A percentile compares a stretch with the other conserved stretches of the same genome.
Evolutionary conservation across 30 jellyfish, hydroid and myxozoan genomes (phyloP).

Genomic region (Rhopilema esculentum): DNA sequence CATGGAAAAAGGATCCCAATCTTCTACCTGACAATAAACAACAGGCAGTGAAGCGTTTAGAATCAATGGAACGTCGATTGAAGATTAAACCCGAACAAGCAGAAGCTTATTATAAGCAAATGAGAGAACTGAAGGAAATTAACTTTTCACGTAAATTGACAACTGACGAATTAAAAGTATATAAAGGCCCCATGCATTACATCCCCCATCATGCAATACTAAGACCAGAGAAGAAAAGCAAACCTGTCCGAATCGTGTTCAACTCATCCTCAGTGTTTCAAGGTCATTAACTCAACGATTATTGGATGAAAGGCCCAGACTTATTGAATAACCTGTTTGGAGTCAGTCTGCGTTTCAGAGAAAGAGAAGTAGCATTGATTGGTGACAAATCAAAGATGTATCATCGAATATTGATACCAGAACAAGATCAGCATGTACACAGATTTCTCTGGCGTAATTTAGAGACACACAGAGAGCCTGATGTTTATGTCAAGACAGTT

Average conservation of each 20-base stretch:
- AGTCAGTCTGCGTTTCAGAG: conserved; percentile 68
- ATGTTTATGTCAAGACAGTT: conserved; percentile 37
- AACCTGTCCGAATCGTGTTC: conserved; percentile 76
- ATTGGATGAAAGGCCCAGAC: conserved; percentile 83
- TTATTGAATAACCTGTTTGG: conserved; percentile 64
- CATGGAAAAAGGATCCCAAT: conserved; percentile 79
- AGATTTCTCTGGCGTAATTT: conserved; percentile 71
- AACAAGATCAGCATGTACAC: conserved; percentile 70
- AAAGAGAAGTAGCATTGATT: conserved; percentile 52
- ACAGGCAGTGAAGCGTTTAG: conserved; percentile 30
- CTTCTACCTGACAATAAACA: conserved; percentile 66
- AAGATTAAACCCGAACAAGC: conserved; percentile 60
- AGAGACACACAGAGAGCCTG: conserved; percentile 45
- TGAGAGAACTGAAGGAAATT: conserved; percentile 33
- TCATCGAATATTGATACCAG: conserved; percentile 61
- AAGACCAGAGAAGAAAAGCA: conserved; percentile 44
- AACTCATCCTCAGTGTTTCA: conserved; percentile 54
- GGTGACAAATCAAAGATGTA: conserved; percentile 66
- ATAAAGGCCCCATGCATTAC: conserved; percentile 69
- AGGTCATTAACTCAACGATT: conserved; percentile 72
- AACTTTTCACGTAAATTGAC: conserved; percentile 28
- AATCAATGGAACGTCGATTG: conserved; percentile 54
- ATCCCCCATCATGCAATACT: conserved; percentile 69
- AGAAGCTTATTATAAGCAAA: conserved; percentile 59
- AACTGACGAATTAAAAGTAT: conserved; percentile 34